phyloP scores from a whole-genome alignment of 2,888 invertebrate species.

The Cetonia aurata region DNA sequence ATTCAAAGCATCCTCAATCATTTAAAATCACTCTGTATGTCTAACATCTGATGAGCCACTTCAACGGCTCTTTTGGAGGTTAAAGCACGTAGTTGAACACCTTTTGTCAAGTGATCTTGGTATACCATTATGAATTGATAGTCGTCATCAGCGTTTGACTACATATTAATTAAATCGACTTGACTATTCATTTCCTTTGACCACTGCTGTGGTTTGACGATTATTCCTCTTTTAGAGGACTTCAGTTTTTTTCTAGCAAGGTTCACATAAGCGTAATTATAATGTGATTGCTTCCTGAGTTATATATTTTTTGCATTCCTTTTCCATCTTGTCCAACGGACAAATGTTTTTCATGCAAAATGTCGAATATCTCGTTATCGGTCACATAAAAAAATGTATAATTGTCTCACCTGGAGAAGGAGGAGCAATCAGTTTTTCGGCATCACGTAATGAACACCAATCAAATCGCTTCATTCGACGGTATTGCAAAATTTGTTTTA shows the following conservation, averaged over 20 bases:
- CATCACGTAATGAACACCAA: constrained; percentile 42
- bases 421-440: constrained; percentile 43
- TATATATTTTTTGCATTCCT: constrained; percentile 30
- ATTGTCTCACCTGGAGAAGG: constrained; percentile 22
- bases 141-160: neutral
- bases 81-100: constrained; percentile 14
- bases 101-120: constrained; percentile 25
- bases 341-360: constrained; percentile 47
- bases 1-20: no score
- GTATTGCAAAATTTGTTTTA: constrained; percentile 20
- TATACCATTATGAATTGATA: neutral
- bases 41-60: constrained; percentile 13
- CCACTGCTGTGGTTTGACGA: constrained; percentile 52
- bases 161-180: constrained; percentile 41
- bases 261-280: no score
- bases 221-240: constrained; percentile 54
- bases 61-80: constrained; percentile 26
- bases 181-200: no score
- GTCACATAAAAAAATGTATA: constrained; percentile 41
- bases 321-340: constrained; percentile 43
- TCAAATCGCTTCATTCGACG: constrained; percentile 46
- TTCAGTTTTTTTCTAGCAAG: constrained; percentile 46
- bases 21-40: no score
- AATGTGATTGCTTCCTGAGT: no score
- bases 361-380: constrained; percentile 46